These are phyloP conservation scores for Myiozetetes cayanensis DNA, from an alignment of 2,113 vertebrate genomes.

Conservation along the genomic window DNA sequence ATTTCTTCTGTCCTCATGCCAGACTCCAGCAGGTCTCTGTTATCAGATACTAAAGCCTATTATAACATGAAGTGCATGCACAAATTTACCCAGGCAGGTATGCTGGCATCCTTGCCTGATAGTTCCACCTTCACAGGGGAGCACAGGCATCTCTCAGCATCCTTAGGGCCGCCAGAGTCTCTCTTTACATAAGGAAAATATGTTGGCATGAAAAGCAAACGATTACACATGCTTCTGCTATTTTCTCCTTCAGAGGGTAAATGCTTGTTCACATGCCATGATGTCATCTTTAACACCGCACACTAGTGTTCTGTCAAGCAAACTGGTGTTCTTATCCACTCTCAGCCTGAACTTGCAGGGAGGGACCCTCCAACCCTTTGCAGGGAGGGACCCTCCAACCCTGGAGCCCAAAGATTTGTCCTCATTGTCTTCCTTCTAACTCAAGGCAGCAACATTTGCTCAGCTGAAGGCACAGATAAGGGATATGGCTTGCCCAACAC, in stretches of 20 bases:
- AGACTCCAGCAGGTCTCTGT: conserved; percentile 63
- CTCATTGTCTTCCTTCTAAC: background rate
- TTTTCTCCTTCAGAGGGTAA: conserved; percentile 9
- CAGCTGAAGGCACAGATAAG: background rate
- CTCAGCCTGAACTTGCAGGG: background rate
- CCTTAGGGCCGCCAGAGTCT: conserved; percentile 45
- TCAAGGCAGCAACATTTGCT: background rate
- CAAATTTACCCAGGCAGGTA: conserved; percentile 65
- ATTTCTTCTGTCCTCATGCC: conserved; percentile 60
- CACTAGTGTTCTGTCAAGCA: background rate
- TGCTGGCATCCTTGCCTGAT: conserved; percentile 48
- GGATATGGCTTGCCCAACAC: background rate
- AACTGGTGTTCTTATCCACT: fast-evolving
- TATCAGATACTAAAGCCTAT: conserved; percentile 60
- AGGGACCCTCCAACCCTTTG: background rate
- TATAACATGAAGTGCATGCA: conserved; percentile 47
- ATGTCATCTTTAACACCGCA: conserved; percentile 18
- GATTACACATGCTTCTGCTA: conserved; percentile 41
- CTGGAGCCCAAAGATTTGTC: background rate
- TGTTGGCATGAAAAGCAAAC: background rate
- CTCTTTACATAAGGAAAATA: conserved; percentile 58
- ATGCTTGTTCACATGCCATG: background rate
- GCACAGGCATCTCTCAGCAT: conserved; percentile 33
- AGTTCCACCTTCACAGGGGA: conserved; percentile 36
- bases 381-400: background rate